Percentiles rank a stretch among this genome's conserved stretches.
These are phyloP conservation scores for Illadopsis cleaveri DNA, from an alignment of 2,113 vertebrate genomes.

Conservation along the genomic window DNA sequence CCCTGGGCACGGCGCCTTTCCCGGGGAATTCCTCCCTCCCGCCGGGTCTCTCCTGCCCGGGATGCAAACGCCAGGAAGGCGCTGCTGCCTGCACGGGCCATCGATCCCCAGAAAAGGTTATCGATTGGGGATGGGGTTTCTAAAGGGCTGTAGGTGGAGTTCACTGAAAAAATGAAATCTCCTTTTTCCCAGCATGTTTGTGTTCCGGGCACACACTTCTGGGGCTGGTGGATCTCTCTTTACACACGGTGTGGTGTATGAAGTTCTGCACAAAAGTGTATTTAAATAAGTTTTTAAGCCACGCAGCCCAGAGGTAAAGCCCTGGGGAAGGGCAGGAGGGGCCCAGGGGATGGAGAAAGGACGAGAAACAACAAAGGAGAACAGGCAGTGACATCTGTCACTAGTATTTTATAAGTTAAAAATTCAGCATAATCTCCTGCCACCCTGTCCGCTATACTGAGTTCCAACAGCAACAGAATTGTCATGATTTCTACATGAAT, in stretches of 20 bases:
- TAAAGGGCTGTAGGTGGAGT: not conserved
- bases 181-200: not conserved
- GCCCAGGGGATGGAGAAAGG: not conserved
- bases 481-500: slow-evolving; percentile 64
- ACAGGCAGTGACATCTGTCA: slow-evolving; percentile 51
- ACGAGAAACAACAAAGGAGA: slow-evolving; percentile 15
- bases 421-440: slow-evolving; percentile 55
- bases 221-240: not conserved
- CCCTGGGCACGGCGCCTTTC: accelerated
- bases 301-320: not conserved
- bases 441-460: slow-evolving; percentile 44
- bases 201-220: not conserved
- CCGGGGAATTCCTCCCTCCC: accelerated
- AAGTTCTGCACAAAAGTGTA: not conserved
- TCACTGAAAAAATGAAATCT: not conserved
- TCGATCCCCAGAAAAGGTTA: not conserved
- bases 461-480: slow-evolving; percentile 65
- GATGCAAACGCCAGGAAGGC: not conserved
- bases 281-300: not conserved
- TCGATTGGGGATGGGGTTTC: not conserved
- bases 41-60: accelerated
- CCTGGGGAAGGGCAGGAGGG: not conserved
- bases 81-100: not conserved
- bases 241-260: not conserved
- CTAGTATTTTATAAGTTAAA: slow-evolving; percentile 45